A percentile compares a stretch with the other conserved stretches of the same genome.
Evolutionary conservation across 2,797 vertebrate species (phyloP).

Genomic region (Pseudochirops corinnae): DNA sequence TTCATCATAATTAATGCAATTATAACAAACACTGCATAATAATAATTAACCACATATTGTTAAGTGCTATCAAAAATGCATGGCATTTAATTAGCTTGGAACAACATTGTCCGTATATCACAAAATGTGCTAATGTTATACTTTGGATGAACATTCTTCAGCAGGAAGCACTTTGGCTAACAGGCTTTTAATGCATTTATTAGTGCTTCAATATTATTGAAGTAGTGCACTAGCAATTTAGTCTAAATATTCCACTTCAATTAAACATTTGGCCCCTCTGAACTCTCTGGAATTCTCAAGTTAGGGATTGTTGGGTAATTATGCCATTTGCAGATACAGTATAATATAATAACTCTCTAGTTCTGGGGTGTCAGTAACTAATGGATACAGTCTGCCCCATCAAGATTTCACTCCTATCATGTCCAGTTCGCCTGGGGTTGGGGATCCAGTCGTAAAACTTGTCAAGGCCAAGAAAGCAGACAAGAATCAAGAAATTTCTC

Average conservation of each 20-base stretch:
- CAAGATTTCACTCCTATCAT: neutral
- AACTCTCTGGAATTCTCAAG: slow-evolving; percentile 62
- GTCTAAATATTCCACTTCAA: slow-evolving; percentile 76
- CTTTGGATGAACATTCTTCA: slow-evolving; percentile 69
- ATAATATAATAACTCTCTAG: slow-evolving; percentile 39
- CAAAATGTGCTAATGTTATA: slow-evolving; percentile 63
- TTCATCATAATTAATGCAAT: slow-evolving; percentile 80
- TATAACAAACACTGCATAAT: slow-evolving; percentile 72
- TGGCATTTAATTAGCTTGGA: slow-evolving; percentile 77
- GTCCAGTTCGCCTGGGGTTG: neutral
- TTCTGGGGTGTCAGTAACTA: neutral
- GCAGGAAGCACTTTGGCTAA: slow-evolving; percentile 70
- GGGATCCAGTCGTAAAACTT: neutral
- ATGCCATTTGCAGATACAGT: slow-evolving; percentile 55
- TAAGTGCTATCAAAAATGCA: slow-evolving; percentile 77
- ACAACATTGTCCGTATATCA: slow-evolving; percentile 63
- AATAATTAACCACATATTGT: slow-evolving; percentile 81
- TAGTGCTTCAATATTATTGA: slow-evolving; percentile 72
- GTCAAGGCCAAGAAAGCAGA: slow-evolving; percentile 26
- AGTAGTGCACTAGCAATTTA: slow-evolving; percentile 61
- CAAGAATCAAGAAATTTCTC: fast-evolving
- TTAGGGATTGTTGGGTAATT: slow-evolving; percentile 13
- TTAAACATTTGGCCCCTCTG: slow-evolving; percentile 71
- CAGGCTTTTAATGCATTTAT: slow-evolving; percentile 79
- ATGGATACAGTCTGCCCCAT: neutral